Conservation (phyloP, 1,140 invertebrate genomes). For the Apis cerana region DNA sequence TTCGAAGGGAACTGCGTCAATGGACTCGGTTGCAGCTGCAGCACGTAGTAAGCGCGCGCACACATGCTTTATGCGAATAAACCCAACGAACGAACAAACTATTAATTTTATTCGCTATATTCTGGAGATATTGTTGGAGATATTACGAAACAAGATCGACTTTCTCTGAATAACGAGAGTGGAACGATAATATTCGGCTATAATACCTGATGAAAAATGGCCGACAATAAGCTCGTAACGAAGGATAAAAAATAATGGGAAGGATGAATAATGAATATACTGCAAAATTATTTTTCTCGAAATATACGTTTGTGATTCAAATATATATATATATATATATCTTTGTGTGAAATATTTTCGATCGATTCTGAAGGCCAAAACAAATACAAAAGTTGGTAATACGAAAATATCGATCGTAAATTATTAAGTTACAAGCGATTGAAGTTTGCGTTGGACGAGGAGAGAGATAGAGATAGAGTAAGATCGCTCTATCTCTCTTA, state of each 20-base stretch:
- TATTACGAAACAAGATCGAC: neutral
- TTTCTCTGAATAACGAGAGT: neutral
- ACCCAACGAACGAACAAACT: neutral
- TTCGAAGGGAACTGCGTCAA: conserved; percentile 23
- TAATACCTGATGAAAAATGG: neutral
- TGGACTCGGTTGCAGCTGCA: conserved; percentile 10
- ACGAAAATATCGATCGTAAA: no score
- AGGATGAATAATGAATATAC: neutral
- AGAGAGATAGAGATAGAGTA: no score
- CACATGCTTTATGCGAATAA: neutral
- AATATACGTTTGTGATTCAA: neutral
- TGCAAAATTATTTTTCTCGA: neutral
- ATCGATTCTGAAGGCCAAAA: no score
- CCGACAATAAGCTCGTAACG: neutral
- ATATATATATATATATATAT: no score
- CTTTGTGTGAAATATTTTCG: no score
- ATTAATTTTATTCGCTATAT: neutral
- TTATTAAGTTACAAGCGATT: no score
- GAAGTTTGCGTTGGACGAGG: no score
- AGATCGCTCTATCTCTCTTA: no score
- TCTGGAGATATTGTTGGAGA: no score
- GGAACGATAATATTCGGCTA: neutral
- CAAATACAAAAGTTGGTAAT: no score
- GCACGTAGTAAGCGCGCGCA: neutral
- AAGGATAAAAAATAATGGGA: neutral